These are phyloP conservation scores for Acanthopleura granulata DNA, from an alignment of 2,888 invertebrate species.

Conservation along the genomic window DNA sequence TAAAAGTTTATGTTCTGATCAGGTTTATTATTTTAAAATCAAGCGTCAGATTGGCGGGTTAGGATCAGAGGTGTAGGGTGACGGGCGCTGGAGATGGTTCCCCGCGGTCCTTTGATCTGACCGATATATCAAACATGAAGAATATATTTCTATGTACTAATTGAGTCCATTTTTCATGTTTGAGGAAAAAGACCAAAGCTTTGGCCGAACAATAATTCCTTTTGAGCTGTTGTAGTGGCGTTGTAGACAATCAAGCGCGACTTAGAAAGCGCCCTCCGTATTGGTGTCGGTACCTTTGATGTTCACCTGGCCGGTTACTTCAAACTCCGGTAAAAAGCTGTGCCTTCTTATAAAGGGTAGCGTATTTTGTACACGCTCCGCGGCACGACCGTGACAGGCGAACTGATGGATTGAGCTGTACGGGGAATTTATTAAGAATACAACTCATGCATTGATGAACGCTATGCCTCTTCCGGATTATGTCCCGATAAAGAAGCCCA, in stretches of 20 bases:
- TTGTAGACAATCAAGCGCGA: neutral
- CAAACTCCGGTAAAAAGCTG: conserved; percentile 9
- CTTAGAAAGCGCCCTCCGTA: neutral
- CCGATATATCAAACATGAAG: neutral
- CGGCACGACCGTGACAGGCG: neutral
- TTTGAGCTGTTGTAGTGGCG: neutral
- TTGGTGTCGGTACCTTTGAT: neutral
- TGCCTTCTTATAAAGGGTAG: neutral
- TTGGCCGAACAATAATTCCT: neutral
- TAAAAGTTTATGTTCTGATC: too few species aligned
- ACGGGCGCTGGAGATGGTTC: too few species aligned
- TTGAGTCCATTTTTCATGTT: neutral
- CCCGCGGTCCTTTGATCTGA: neutral
- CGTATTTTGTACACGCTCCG: neutral
- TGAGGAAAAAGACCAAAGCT: conserved; percentile 1
- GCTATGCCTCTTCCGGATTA: too few species aligned
- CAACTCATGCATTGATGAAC: too few species aligned
- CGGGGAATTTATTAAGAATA: neutral
- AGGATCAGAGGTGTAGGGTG: too few species aligned
- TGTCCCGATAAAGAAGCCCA: too few species aligned
- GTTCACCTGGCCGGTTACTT: neutral
- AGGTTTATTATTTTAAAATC: too few species aligned
- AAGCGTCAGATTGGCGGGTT: too few species aligned
- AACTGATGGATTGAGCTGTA: neutral
- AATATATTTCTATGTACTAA: neutral